Percentiles rank a stretch among this genome's conserved stretches.
Conservation (phyloP, 2,797 vertebrate genomes). For the Microctenopoma stevenorrisi region DNA sequence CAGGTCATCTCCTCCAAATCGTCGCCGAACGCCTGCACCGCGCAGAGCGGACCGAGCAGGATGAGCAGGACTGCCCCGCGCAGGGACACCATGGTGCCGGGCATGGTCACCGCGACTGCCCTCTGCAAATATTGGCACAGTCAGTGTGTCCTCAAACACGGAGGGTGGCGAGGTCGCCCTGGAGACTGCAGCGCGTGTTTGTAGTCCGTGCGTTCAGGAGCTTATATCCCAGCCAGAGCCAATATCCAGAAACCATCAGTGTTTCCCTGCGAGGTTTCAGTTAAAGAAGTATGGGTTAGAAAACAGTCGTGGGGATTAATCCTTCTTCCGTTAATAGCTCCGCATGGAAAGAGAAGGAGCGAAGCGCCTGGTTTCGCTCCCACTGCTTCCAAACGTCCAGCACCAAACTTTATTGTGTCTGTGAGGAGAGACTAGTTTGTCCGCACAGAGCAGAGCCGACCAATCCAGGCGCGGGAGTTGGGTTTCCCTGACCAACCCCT, state of each 20-base stretch:
- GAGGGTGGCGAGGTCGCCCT: conserved; percentile 11
- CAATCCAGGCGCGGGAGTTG: conserved; percentile 68
- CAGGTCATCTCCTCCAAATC: conserved; percentile 93
- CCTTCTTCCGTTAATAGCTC: conserved; percentile 20
- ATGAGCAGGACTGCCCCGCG: conserved; percentile 59
- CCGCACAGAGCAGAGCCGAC: conserved; percentile 48
- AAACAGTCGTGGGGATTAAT: conserved; percentile 22
- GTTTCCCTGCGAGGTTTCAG: background rate
- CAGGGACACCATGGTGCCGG: conserved; percentile 54
- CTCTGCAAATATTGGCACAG: conserved; percentile 1
- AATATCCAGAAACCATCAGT: conserved; percentile 48
- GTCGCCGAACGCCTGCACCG: conserved; percentile 87
- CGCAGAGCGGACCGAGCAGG: conserved; percentile 47
- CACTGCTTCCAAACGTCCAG: conserved; percentile 52
- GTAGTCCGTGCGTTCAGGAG: conserved; percentile 52
- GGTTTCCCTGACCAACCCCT: conserved; percentile 71
- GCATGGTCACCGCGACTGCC: conserved; percentile 46
- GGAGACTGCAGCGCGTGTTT: conserved; percentile 42
- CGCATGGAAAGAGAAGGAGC: conserved; percentile 7
- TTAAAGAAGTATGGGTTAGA: background rate
- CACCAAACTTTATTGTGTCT: conserved; percentile 76
- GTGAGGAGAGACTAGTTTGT: conserved; percentile 55
- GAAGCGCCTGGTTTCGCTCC: conserved; percentile 31
- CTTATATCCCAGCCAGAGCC: conserved; percentile 45
- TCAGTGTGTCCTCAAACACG: conserved; percentile 9